Conservation (phyloP, 2,888 invertebrate species). For the Agonum fuliginosum region DNA sequence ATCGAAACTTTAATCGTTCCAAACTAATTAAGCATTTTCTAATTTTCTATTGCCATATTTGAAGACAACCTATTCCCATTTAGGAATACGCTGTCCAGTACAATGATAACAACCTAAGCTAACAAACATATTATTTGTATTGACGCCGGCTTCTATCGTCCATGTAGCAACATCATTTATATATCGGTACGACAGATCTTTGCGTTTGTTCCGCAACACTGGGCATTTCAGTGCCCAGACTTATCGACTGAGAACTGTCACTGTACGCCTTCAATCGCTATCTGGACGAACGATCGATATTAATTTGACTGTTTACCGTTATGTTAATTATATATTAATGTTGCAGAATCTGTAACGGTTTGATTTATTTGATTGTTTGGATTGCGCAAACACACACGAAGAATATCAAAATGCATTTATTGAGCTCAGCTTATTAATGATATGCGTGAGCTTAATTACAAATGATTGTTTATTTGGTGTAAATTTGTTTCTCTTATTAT, state of each 20-base stretch:
- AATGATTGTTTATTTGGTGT: not conserved
- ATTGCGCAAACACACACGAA: constrained; percentile 17
- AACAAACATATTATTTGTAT: constrained; percentile 48
- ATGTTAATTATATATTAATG: constrained; percentile 51
- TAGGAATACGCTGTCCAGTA: constrained; percentile 10
- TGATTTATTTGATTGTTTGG: constrained; percentile 42
- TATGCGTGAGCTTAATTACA: not conserved
- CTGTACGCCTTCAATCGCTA: constrained; percentile 52
- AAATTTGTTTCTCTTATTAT: too few species aligned
- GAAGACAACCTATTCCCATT: too few species aligned
- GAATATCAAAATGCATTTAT: not conserved
- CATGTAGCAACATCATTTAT: constrained; percentile 44
- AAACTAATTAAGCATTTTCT: too few species aligned
- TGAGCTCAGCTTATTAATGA: not conserved
- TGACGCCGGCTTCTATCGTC: constrained; percentile 22
- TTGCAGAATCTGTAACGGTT: constrained; percentile 20
- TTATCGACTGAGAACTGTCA: constrained; percentile 58
- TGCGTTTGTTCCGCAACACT: constrained; percentile 53
- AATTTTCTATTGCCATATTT: too few species aligned
- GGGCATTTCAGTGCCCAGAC: constrained; percentile 42
- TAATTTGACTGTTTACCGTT: constrained; percentile 56
- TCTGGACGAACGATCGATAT: constrained; percentile 46
- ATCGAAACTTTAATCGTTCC: too few species aligned
- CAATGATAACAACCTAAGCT: constrained; percentile 51
- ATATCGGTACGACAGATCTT: constrained; percentile 33